A percentile compares a stretch with the other conserved stretches of the same genome.
Conservation (phyloP, 2,113 vertebrate species). For the Mormyrus lacerda region DNA sequence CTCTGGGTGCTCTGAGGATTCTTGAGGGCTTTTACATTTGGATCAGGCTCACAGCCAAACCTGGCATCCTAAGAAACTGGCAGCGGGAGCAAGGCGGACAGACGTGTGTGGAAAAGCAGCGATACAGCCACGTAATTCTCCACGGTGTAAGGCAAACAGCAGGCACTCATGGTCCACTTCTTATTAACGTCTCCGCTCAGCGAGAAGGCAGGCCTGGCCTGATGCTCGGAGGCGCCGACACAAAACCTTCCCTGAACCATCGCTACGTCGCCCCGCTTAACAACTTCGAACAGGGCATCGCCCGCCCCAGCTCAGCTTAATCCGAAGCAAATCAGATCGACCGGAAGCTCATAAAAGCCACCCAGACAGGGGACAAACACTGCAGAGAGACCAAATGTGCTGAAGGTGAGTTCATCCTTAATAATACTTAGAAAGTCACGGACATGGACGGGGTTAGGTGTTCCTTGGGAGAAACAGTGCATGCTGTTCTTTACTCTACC, state of each 20-base stretch:
- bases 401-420: neutral
- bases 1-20: neutral
- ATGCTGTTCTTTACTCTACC: neutral
- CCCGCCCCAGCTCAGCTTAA: neutral
- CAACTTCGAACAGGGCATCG: neutral
- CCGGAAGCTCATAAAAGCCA: neutral
- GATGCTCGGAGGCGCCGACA: too few relatives aligned
- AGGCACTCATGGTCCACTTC: neutral
- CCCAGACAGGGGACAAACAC: neutral
- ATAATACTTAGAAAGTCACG: neutral
- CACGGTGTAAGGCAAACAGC: neutral
- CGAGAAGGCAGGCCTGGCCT: neutral
- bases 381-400: neutral
- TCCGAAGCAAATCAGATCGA: neutral
- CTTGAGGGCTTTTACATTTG: neutral
- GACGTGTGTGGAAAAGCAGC: neutral
- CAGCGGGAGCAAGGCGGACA: neutral
- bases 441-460: neutral
- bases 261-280: neutral
- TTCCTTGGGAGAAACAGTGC: neutral
- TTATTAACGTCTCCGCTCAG: neutral
- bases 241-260: neutral
- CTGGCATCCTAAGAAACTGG: neutral
- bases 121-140: neutral
- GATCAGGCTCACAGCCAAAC: neutral